Evolutionary conservation across 1,140 invertebrate species (phyloP), one percentile per base, ranked within the genome.

Genomic region (Papilio machaon): DNA sequence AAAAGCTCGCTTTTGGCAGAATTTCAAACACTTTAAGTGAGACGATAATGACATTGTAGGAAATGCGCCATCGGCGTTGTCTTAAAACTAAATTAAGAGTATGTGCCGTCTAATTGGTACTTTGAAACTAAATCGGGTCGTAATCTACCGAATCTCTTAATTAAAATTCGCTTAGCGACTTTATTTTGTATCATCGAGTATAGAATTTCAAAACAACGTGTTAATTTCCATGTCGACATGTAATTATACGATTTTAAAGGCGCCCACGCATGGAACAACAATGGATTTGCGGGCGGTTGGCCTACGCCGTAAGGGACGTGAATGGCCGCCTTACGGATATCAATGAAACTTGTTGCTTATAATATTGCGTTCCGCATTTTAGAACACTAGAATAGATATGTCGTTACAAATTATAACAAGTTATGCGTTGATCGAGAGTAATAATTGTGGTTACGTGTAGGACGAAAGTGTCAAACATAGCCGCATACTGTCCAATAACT

Each of bases 221-320:
- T 82, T 83, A 83, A 84, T 84, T 83, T 84, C 81, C 81, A 84
- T 84, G 82, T 85, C 83, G 82, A 75, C 30, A 38, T 23, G 82
- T 81, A 82, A 86, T 86, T 85, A 86, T 83, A 78, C 54, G 85
- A 82, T 85, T 83, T 82, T 85, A 82, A 86, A 80, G 81, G 82
- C 83, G 52, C 85, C 85, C 70, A 84, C 85, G 67, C 85, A 82
- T 46, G 38, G 67, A 30, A 73, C 70, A 64, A 86, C 83, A 85
- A 85, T 83, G 73, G 81, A 15, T 49, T 80, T 81, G 82, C 83
- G 81, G 83, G 85, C 82, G 82, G 70, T 54, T 73, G 54, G 79
- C 83, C 80, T 80, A 83, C 83, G 82, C 82, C 38, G 11, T 73
- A 15, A 23, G 38, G 47, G 23, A 47, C 30, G 49, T 67, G 70